A percentile compares a stretch with the other conserved stretches of the same genome.
Conservation (phyloP, 2,797 vertebrate species). For the Enteromius trimaculatus region DNA sequence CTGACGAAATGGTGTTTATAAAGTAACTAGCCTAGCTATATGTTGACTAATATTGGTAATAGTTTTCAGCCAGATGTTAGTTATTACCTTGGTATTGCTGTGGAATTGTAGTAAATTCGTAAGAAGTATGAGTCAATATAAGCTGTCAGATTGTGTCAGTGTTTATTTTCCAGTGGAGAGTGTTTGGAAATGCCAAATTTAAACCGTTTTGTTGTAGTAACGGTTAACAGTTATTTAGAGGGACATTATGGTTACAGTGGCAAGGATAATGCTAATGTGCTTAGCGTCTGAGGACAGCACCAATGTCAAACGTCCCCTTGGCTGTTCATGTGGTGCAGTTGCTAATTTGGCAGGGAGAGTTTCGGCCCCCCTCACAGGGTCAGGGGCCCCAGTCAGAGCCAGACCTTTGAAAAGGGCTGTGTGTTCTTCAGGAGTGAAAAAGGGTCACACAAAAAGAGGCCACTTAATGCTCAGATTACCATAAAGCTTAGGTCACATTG, state of each 20-base stretch:
- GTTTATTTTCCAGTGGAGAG: background rate
- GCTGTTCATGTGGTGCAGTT: slow-evolving; percentile 61
- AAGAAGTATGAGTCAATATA: background rate
- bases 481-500: slow-evolving; percentile 69
- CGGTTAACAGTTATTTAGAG: background rate
- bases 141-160: background rate
- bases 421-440: slow-evolving; percentile 70
- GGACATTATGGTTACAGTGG: background rate
- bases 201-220: background rate
- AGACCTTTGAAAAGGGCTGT: slow-evolving; percentile 71
- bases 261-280: background rate
- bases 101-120: background rate
- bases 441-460: slow-evolving; percentile 75
- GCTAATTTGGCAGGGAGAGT: slow-evolving; percentile 63
- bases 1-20: background rate
- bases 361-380: slow-evolving; percentile 60
- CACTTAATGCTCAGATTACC: slow-evolving; percentile 75
- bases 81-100: background rate
- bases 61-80: background rate
- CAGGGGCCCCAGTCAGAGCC: slow-evolving; percentile 70
- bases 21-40: too few species aligned
- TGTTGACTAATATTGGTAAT: background rate
- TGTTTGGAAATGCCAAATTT: background rate
- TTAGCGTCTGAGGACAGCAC: slow-evolving; percentile 56
- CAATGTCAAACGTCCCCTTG: slow-evolving; percentile 58